Percentiles rank a stretch among this genome's conserved stretches.
These are phyloP conservation scores for Panagrolaimus sp. DNA, from an alignment of 1,140 invertebrate species.

Conservation along the genomic window DNA sequence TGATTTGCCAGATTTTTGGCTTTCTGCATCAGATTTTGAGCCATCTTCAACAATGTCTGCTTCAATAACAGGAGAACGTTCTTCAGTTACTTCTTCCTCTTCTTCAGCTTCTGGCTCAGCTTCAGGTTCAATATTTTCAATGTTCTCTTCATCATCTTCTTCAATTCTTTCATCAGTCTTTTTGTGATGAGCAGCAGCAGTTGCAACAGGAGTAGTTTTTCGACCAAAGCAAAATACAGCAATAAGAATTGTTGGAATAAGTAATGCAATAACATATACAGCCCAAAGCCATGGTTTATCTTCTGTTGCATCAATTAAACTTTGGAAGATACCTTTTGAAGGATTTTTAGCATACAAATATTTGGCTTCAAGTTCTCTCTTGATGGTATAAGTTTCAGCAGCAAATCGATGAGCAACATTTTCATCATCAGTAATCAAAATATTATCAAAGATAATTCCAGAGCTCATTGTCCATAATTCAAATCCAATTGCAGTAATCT, in stretches of 20 bases:
- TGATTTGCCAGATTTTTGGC: no score
- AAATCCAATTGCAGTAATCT: conserved; percentile 88
- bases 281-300: conserved; percentile 85
- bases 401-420: conserved; percentile 76
- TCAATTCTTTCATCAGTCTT: no score
- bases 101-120: no score
- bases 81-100: no score
- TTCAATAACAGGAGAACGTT: no score
- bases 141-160: no score
- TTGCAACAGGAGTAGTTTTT: no score
- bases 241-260: conserved; percentile 73
- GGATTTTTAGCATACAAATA: conserved; percentile 68
- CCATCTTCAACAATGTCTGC: no score
- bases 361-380: conserved; percentile 63
- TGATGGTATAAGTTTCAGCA: conserved; percentile 76
- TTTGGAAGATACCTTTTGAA: conserved; percentile 76
- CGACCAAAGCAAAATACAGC: conserved; percentile 72
- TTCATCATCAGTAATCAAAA: conserved; percentile 80
- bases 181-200: no score
- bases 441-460: conserved; percentile 72
- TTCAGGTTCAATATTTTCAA: no score
- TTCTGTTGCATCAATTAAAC: conserved; percentile 74
- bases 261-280: conserved; percentile 73
- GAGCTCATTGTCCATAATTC: conserved; percentile 96
- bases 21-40: no score